Percentiles rank a stretch among this genome's conserved stretches.
phyloP scores from a whole-genome alignment of 37 sponge, comb jelly and placozoan species.

The Halisarca cf. caerulea region DNA sequence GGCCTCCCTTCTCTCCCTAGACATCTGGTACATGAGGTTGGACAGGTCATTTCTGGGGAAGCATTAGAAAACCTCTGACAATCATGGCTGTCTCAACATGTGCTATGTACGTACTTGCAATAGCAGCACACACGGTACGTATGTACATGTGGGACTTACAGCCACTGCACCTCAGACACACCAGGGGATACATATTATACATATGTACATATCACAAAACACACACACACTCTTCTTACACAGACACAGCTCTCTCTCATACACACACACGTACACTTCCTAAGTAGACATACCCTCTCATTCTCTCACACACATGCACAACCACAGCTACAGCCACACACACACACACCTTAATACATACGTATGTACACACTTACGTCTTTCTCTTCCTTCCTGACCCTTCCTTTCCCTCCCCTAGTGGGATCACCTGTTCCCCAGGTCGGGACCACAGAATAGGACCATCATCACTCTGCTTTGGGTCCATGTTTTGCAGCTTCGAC shows the following conservation, averaged over 20 bases:
- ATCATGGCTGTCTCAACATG: background rate
- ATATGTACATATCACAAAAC: no score
- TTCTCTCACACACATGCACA: background rate
- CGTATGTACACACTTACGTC: slow-evolving; percentile 34
- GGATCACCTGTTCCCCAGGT: slow-evolving; percentile 95
- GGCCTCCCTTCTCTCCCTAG: slow-evolving; percentile 75
- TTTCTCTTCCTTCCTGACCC: slow-evolving; percentile 44
- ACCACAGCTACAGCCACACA: background rate
- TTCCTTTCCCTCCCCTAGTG: slow-evolving; percentile 50
- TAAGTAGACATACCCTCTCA: no score
- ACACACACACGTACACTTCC: no score
- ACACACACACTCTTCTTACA: no score
- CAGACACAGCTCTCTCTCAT: no score
- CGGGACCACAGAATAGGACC: slow-evolving; percentile 97
- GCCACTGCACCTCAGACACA: no score
- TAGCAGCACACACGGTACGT: no score
- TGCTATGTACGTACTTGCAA: background rate
- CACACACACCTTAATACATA: no score
- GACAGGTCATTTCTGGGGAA: slow-evolving; percentile 33
- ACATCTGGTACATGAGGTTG: background rate
- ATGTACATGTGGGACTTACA: background rate
- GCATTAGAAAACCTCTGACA: slow-evolving; percentile 28
- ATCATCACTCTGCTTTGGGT: slow-evolving; percentile 82
- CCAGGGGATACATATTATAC: no score
- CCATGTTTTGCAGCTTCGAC: slow-evolving; percentile 52